Evolutionary conservation across 2,113 vertebrate genomes (phyloP), one percentile per base, ranked within the genome.

Genomic region (Oenanthe melanoleuca): DNA sequence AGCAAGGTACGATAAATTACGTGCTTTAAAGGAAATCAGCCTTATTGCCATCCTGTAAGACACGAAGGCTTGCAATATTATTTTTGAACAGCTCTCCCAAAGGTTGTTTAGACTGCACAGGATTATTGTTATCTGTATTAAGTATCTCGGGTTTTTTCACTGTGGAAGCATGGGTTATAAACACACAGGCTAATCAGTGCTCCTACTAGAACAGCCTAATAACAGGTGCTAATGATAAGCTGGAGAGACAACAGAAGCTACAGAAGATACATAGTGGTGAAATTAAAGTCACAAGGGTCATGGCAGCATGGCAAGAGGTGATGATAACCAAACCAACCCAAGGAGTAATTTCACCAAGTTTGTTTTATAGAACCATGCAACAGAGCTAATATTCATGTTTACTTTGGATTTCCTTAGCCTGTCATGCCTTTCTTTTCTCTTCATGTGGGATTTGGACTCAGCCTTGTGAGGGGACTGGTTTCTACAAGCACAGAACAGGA

Each of bases 1-100:
- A 99, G 99, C 98, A 99, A 99, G 99, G 99, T 99, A 97, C 21
- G 91, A 69, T 75, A 52, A 85, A 67, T 66, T 12, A 13, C 2
- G 14, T 1, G 0, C 81, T 96, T 73, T 75, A 60, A 92, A 74
- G 49, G 31, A 37, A 86, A 80, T 81, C 57, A 33, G 56, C 19
- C 20, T 80, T 49, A 11, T 86, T 71, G 19, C 40, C 14, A 25
- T 63, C 37, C 56, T 12, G 0, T 67, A 53, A 63, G 49, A 64
- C 49, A 34, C 1, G 4, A 74, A 61, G 64, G 26, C 26, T 57
- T 53, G n/a, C 3, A 9, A 15, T 38, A 16, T 6, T 53, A 19
- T 38, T 92, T 84, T 86, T 59, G 15, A 70, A 33, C 23, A n/a
- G 44, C 24, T 83, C 37, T 79, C 44, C 12, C 53, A 20, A 33